Evolutionary conservation across 2,888 invertebrate genomes (phyloP).

Genomic region (Spodoptera exigua): DNA sequence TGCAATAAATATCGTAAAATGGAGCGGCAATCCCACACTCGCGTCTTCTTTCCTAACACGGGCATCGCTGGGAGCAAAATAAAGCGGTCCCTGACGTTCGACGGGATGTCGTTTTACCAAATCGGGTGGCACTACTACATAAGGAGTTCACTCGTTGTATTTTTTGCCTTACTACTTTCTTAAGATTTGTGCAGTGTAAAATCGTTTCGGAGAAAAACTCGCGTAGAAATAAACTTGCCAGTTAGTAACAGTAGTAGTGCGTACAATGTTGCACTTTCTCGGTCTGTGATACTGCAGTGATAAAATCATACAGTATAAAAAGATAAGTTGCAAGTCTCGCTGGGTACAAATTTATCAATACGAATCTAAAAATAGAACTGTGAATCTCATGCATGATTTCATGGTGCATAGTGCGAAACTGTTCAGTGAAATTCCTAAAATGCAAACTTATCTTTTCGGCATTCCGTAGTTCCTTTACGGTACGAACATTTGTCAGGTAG

Average conservation of each 20-base stretch:
- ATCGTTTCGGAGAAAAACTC: slow-evolving; percentile 47
- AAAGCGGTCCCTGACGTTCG: slow-evolving; percentile 63
- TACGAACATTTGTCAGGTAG: slow-evolving; percentile 61
- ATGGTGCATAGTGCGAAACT: slow-evolving; percentile 2
- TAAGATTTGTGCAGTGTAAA: slow-evolving; percentile 48
- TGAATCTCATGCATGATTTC: slow-evolving; percentile 14
- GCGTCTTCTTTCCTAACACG: slow-evolving; percentile 70
- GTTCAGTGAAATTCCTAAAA: slow-evolving; percentile 42
- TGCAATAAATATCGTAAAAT: slow-evolving; percentile 64
- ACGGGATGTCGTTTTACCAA: slow-evolving; percentile 71
- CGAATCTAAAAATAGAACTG: neutral
- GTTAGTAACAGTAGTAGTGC: slow-evolving; percentile 42
- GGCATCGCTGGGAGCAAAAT: slow-evolving; percentile 62
- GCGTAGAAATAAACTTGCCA: slow-evolving; percentile 35
- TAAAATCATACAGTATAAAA: neutral
- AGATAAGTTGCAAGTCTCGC: neutral
- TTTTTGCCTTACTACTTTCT: slow-evolving; percentile 64
- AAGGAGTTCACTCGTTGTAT: slow-evolving; percentile 65
- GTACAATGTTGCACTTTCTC: slow-evolving; percentile 44
- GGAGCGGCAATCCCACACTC: slow-evolving; percentile 63
- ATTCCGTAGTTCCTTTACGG: slow-evolving; percentile 51
- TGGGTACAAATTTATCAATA: neutral
- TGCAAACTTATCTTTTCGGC: slow-evolving; percentile 53
- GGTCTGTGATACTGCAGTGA: slow-evolving; percentile 11
- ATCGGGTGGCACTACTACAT: slow-evolving; percentile 59